Percentiles rank a stretch among this genome's conserved stretches.
Conservation (phyloP, 2,113 vertebrate genomes). For the Pelvicachromis taeniatus region DNA sequence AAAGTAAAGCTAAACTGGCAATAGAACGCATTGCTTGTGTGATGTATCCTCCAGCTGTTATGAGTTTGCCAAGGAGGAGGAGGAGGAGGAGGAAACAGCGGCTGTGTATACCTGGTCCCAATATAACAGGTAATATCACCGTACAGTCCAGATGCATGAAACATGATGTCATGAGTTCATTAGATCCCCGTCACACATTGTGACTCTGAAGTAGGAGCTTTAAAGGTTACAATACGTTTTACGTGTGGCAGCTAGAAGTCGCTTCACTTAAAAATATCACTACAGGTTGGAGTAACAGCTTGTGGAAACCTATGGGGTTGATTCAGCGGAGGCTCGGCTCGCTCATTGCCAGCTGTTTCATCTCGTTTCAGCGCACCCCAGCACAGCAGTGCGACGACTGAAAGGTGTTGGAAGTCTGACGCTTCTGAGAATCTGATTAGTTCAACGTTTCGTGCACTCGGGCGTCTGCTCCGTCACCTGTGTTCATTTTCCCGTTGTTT, state of each 20-base stretch:
- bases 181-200: neutral
- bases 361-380: neutral
- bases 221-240: neutral
- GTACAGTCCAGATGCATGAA: neutral
- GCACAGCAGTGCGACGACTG: neutral
- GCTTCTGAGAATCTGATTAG: neutral
- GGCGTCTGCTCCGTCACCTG: neutral
- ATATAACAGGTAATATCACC: neutral
- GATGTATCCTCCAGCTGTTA: neutral
- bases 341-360: neutral
- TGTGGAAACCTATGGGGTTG: neutral
- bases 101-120: neutral
- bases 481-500: conserved; percentile 9
- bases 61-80: neutral
- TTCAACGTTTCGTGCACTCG: neutral
- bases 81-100: neutral
- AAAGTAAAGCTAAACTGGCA: neutral
- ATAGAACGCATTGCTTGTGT: neutral
- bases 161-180: neutral
- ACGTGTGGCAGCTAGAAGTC: neutral
- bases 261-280: neutral
- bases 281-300: neutral
- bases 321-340: neutral
- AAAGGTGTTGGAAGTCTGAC: neutral
- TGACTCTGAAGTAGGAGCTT: neutral